Evolutionary conservation across 2,797 vertebrate species (phyloP).

Genomic region (Rhynchotus rufescens): DNA sequence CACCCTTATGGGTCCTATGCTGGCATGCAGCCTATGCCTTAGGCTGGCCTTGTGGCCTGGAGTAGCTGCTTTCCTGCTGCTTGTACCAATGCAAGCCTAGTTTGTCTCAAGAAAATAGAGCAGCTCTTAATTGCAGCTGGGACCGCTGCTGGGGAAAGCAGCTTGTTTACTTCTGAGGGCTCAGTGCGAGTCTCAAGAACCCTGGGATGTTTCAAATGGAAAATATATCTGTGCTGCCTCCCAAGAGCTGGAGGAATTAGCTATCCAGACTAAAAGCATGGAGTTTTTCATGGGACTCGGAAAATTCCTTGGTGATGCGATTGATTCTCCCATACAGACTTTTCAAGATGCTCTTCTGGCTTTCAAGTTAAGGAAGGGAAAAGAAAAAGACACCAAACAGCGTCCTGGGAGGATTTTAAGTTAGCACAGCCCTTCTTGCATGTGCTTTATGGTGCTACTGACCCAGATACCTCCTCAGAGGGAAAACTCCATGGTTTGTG

Average conservation of each 20-base stretch:
- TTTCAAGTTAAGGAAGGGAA: background rate
- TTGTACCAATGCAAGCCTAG: background rate
- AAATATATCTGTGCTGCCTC: conserved; percentile 44
- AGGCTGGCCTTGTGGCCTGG: background rate
- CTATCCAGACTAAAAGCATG: conserved; percentile 9
- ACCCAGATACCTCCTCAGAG: background rate
- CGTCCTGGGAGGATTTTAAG: background rate
- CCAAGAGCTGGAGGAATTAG: conserved; percentile 32
- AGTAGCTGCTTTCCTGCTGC: background rate
- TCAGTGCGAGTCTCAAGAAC: conserved; percentile 8
- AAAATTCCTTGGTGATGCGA: conserved; percentile 23
- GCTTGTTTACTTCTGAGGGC: conserved; percentile 37
- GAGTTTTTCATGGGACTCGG: background rate
- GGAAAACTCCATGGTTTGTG: background rate
- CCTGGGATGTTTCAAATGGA: conserved; percentile 39
- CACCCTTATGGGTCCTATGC: background rate
- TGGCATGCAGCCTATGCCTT: background rate
- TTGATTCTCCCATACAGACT: conserved; percentile 25
- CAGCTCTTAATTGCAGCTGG: background rate
- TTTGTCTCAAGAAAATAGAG: background rate
- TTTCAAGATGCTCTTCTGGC: conserved; percentile 8
- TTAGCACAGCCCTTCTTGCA: background rate
- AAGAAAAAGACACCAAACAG: background rate
- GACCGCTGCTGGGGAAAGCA: conserved; percentile 39
- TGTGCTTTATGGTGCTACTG: background rate